Evolutionary conservation across 2,113 vertebrate genomes (phyloP).

Genomic region (Salminus brasiliensis): DNA sequence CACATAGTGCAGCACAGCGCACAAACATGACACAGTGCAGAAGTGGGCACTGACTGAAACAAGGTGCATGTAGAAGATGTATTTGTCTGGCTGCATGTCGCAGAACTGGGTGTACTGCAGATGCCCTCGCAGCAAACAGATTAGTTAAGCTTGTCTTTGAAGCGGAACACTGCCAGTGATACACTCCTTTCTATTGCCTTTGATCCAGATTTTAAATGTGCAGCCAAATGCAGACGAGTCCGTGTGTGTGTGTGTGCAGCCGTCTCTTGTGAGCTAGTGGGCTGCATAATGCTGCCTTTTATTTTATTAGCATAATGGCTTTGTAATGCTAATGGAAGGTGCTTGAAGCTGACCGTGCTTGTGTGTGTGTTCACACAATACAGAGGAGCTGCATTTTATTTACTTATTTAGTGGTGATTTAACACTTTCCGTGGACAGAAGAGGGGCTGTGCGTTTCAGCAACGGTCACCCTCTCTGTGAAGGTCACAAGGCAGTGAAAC

Average conservation of each 20-base stretch:
- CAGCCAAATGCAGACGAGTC: constrained; percentile 52
- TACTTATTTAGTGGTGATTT: constrained; percentile 21
- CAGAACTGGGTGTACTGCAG: not conserved
- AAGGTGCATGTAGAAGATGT: not conserved
- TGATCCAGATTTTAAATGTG: constrained; percentile 23
- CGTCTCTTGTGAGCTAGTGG: constrained; percentile 47
- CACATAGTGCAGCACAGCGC: too few species aligned
- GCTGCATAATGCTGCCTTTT: constrained; percentile 64
- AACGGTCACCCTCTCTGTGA: constrained; percentile 60
- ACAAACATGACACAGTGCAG: too few species aligned
- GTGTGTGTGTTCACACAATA: constrained; percentile 13
- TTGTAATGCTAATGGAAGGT: constrained; percentile 75
- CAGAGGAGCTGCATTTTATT: constrained; percentile 10
- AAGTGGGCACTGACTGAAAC: not conserved
- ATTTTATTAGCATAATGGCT: constrained; percentile 70
- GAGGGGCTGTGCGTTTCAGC: constrained; percentile 32
- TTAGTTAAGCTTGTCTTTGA: not conserved
- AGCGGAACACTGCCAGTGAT: not conserved
- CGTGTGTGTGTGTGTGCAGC: not conserved
- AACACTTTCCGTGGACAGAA: constrained; percentile 18
- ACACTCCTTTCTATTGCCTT: not conserved
- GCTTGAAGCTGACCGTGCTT: constrained; percentile 54
- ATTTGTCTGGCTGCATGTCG: too few species aligned
- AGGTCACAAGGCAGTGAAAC: constrained; percentile 64
- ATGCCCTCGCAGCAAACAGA: not conserved